Base-by-base conservation (phyloP, 1,140 invertebrate genomes). In the Pinna nobilis region DNA sequence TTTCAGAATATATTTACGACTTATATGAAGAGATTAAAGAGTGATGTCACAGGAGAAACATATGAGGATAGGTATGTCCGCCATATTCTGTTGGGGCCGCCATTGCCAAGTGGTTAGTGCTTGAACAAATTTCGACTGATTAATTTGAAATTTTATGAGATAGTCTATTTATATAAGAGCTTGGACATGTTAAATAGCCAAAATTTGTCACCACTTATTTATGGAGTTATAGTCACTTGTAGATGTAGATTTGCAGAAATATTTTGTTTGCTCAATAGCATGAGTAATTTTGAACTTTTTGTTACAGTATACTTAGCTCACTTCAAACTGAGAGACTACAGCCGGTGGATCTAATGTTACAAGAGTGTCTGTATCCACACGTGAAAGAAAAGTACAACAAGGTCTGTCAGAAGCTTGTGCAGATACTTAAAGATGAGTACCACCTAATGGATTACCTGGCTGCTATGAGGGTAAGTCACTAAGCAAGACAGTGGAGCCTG, bases 401-500 rank as follows among this genome's bases (percentile, higher is more conserved):
- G 33, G 82, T 86, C 9, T 87, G 84, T 69, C 35, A 57, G n/a
- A 67, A 79, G 15, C 76, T 89, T 3, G 80, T 89, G 1, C 51
- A 83, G 51, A 85, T 85, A 3, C 68, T 89, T 25, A 87, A 86
- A 41, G 59, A 73, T 2, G 82, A 89, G 23, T 86, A 86, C 64
- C 33, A 81, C n/a, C 75, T 89, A 15, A 60, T 85, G 68, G 77
- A 86, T 9, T 83, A 81, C 50, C 70, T 88, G 13, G 67, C 77
- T 25, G 79, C 85, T 33, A 86, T 88, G 79, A 85, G 84, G 81
- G 87, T 88, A 67, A 57, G 74, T 51, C 6, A 9, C 50, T 13
- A 51, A n/a, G n/a, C n/a, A n/a, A n/a, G n/a, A n/a, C n/a, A n/a
- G n/a, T n/a, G n/a, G n/a, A n/a, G n/a, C n/a, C n/a, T n/a, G n/a